Conservation (phyloP, 2,888 invertebrate species). For the Drosophila koepferae region DNA sequence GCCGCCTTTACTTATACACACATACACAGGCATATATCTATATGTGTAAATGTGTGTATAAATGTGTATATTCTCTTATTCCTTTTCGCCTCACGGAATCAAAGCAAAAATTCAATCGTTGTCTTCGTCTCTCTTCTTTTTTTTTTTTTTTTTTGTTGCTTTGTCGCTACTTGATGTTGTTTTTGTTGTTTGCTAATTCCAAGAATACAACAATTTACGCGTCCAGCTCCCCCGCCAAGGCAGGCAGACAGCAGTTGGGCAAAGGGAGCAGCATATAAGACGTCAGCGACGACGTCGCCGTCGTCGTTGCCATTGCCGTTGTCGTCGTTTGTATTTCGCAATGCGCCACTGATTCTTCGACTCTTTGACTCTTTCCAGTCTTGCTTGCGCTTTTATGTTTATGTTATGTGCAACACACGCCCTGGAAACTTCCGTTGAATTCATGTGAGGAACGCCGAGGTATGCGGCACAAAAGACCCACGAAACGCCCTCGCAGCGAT, state of each 20-base stretch:
- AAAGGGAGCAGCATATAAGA: slow-evolving; percentile 2
- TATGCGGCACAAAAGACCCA: slow-evolving; percentile 52
- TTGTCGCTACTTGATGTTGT: slow-evolving; percentile 27
- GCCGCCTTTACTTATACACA: slow-evolving; percentile 30
- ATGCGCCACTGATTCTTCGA: slow-evolving; percentile 64
- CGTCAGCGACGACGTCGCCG: neutral
- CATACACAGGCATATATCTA: neutral
- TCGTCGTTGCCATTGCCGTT: neutral
- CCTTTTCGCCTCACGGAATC: slow-evolving; percentile 34
- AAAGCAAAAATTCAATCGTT: slow-evolving; percentile 51
- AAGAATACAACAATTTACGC: slow-evolving; percentile 79
- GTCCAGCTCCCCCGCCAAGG: slow-evolving; percentile 72
- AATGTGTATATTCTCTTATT: slow-evolving; percentile 20
- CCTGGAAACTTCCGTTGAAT: slow-evolving; percentile 70
- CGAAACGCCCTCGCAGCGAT: slow-evolving; percentile 45
- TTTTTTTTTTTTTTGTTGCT: slow-evolving; percentile 20
- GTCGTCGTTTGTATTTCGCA: slow-evolving; percentile 60
- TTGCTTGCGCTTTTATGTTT: slow-evolving; percentile 41
- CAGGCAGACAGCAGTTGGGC: slow-evolving; percentile 23
- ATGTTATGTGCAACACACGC: slow-evolving; percentile 56
- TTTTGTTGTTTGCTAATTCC: slow-evolving; percentile 73
- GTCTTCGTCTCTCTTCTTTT: slow-evolving; percentile 20
- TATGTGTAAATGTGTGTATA: neutral
- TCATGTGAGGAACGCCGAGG: slow-evolving; percentile 55
- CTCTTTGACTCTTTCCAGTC: slow-evolving; percentile 44